Evolutionary conservation across 2,113 vertebrate species (phyloP).

Genomic region (Neolamprologus variostigma): DNA sequence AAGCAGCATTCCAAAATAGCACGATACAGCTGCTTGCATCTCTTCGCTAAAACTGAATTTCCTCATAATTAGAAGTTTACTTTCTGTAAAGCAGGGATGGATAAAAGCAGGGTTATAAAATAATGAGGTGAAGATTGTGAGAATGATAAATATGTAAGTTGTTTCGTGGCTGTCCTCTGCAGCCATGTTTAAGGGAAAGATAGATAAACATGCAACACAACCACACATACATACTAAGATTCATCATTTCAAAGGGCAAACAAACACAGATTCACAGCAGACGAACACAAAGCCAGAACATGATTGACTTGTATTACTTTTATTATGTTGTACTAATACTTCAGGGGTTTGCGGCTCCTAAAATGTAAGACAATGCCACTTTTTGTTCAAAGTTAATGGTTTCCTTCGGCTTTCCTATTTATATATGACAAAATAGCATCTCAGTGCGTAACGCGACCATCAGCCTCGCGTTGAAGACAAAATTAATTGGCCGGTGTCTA

Average conservation of each 20-base stretch:
- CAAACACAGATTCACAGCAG: not conserved
- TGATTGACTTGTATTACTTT: not conserved
- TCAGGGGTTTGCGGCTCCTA: not conserved
- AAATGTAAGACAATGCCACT: not conserved
- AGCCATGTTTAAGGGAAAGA: not conserved
- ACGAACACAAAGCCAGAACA: not conserved
- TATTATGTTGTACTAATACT: not conserved
- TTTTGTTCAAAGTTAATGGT: not conserved
- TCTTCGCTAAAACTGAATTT: not conserved
- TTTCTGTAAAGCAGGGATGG: not conserved
- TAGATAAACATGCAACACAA: not conserved
- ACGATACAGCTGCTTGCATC: not conserved
- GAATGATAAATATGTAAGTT: not conserved
- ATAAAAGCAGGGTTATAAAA: not conserved
- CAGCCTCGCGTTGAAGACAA: not conserved
- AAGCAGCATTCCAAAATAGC: not conserved
- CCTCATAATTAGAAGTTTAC: not conserved
- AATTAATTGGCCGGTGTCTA: not conserved
- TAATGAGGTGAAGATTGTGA: constrained; percentile 21
- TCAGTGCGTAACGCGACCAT: not conserved
- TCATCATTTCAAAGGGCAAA: not conserved
- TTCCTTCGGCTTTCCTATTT: not conserved
- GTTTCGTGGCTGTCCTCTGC: not conserved
- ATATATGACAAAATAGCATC: not conserved
- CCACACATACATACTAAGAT: not conserved